Percentiles rank a stretch among this genome's conserved stretches.
phyloP scores from a whole-genome alignment of 37 sponge, comb jelly and placozoan species.

The Aphrocallistes beatrix region DNA sequence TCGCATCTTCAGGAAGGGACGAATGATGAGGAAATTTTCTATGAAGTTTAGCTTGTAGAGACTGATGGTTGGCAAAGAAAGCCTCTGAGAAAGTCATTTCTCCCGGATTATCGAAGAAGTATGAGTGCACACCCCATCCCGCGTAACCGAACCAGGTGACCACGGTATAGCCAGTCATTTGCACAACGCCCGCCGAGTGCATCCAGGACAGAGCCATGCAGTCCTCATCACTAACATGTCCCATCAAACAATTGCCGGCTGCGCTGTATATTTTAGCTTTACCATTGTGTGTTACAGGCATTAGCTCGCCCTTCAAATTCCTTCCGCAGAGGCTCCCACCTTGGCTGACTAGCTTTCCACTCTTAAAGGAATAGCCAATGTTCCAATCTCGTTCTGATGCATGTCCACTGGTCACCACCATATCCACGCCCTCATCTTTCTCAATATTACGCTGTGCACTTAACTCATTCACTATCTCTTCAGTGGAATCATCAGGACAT shows the following conservation, averaged over 20 bases:
- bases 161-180: constrained; percentile 50
- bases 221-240: constrained; percentile 24
- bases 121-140: constrained; percentile 58
- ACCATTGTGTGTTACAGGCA: neutral
- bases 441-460: constrained; percentile 20
- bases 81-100: constrained; percentile 31
- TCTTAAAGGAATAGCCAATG: constrained; percentile 28
- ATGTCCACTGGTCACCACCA: constrained; percentile 55
- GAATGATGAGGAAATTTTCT: neutral
- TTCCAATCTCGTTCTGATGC: constrained; percentile 43
- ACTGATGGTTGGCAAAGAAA: constrained; percentile 62
- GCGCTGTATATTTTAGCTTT: constrained; percentile 44
- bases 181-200: constrained; percentile 54
- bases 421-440: constrained; percentile 35
- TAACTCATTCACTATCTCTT: constrained; percentile 25
- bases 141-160: constrained; percentile 54
- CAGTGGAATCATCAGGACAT: constrained; percentile 37
- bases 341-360: constrained; percentile 26
- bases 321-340: constrained; percentile 27
- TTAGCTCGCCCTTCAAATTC: neutral
- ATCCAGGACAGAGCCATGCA: constrained; percentile 61
- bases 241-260: constrained; percentile 50
- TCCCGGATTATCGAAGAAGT: constrained; percentile 49
- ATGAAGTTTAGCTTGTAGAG: constrained; percentile 31
- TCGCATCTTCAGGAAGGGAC: neutral